Evolutionary conservation across 2,113 vertebrate genomes (phyloP), one percentile per base, ranked within the genome.

Genomic region (Campylomormyrus numenius): DNA sequence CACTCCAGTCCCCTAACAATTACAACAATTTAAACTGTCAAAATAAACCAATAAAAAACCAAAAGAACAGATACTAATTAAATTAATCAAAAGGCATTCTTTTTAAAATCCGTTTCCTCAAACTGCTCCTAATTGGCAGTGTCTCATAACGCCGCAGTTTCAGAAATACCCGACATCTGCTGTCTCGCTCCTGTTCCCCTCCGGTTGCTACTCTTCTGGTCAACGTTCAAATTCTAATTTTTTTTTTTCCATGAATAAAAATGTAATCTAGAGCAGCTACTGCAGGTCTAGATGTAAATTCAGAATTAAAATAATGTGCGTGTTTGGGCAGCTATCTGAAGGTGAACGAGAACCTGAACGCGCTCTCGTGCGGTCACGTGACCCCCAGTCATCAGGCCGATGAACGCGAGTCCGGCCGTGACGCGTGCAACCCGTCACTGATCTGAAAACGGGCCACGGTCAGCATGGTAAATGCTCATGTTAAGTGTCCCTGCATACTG

Each of bases 1-100:
- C 45, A 35, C 31, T 83, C 31, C 70, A 42, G 74, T 53, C 85
- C 50, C 85, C n/a, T 80, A 89, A 89, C 95, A 95, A 95, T 96
- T 95, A 95, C 93, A 93, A 96, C 95, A 95, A 96, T 96, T 95
- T 94, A 94, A 95, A 94, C 94, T 95, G 95, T 96, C 96, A 95
- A 96, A 96, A 95, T 95, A 96, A 95, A 94, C 94, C 94, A 94
- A 95, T 95, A 95, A 94, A 93, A 93, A 92, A 91, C 92, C 91
- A 39, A 93, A 94, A 92, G 95, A 94, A 92, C 92, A 80, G 35
- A 94, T 92, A 91, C 62, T 92, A 93, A 93, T 93, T 91, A 92
- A 92, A 92, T 94, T 95, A 95, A 96, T 96, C 95, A 95, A 94
- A 94, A 94, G 92, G 90, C 92, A 94, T 94, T 94, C 93, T 83